Percentiles rank a stretch among this genome's conserved stretches.
These are phyloP conservation scores for Enteromius afrohamiltoni DNA, from an alignment of 2,797 vertebrate species.

Conservation along the genomic window DNA sequence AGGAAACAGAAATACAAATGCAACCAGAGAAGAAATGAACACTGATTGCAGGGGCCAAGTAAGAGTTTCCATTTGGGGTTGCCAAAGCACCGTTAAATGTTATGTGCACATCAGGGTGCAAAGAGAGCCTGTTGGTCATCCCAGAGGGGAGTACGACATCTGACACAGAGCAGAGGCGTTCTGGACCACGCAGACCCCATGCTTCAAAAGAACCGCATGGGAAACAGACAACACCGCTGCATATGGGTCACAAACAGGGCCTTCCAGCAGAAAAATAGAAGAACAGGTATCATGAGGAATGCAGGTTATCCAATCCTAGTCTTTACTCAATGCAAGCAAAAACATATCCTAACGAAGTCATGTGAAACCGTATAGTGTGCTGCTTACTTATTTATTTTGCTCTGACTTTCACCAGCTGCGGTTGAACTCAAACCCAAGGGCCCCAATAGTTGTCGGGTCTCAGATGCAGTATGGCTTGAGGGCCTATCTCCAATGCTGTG, in stretches of 20 bases:
- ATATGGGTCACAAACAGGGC: constrained; percentile 53
- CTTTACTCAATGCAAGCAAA: constrained; percentile 5
- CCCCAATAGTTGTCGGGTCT: constrained; percentile 30
- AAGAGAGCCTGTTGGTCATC: constrained; percentile 77
- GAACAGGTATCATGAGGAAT: constrained; percentile 28
- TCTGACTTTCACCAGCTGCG: constrained; percentile 34
- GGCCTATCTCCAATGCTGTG: constrained; percentile 33
- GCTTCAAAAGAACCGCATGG: constrained; percentile 78
- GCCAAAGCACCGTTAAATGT: constrained; percentile 84
- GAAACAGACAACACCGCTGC: constrained; percentile 66
- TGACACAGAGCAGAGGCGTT: constrained; percentile 82
- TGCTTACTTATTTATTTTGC: constrained; percentile 32
- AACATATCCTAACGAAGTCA: constrained; percentile 28
- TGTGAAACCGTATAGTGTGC: background rate
- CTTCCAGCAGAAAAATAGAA: constrained; percentile 58
- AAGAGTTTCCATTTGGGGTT: constrained; percentile 82
- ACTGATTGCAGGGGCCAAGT: constrained; percentile 74
- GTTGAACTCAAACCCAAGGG: constrained; percentile 29
- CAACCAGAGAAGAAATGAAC: constrained; percentile 67
- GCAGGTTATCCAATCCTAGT: background rate
- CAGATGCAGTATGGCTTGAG: constrained; percentile 37
- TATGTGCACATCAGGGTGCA: constrained; percentile 80
- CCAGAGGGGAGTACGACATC: constrained; percentile 80
- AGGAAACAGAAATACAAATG: constrained; percentile 52
- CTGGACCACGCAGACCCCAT: constrained; percentile 70